Conservation (phyloP, 2,113 vertebrate species). For the Silurus meridionalis region DNA sequence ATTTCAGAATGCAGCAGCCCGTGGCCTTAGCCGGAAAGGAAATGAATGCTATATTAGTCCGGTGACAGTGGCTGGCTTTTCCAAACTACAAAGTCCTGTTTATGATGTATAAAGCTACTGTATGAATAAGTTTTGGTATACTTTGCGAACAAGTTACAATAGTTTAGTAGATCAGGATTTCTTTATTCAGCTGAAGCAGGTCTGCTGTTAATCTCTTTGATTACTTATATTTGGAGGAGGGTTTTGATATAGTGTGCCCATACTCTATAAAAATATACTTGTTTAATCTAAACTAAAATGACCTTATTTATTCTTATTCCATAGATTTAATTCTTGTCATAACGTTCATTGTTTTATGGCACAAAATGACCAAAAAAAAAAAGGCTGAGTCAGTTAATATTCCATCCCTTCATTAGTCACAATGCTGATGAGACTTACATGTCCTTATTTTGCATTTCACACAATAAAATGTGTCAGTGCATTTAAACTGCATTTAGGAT, state of each 20-base stretch:
- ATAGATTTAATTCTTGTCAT: neutral
- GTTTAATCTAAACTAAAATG: neutral
- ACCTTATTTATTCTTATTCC: neutral
- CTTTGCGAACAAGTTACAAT: neutral
- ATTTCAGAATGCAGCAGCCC: neutral
- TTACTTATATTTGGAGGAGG: neutral
- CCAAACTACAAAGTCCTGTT: neutral
- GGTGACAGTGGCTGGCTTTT: neutral
- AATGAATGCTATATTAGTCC: neutral
- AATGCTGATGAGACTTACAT: neutral
- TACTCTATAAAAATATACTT: neutral
- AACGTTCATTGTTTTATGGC: neutral
- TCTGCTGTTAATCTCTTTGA: neutral
- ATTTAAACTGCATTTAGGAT: constrained; percentile 7
- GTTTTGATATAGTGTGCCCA: no score
- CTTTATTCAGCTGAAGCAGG: neutral
- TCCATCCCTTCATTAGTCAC: neutral
- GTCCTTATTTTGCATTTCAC: neutral
- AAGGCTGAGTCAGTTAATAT: neutral
- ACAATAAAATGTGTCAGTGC: neutral
- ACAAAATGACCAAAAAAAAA: neutral
- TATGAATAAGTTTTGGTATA: neutral
- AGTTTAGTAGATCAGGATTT: neutral
- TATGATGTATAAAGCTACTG: neutral
- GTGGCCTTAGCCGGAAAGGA: neutral